Evolutionary conservation across 2,797 vertebrate species (phyloP), one percentile per base, ranked within the genome.

Genomic region (Podargus strigoides): DNA sequence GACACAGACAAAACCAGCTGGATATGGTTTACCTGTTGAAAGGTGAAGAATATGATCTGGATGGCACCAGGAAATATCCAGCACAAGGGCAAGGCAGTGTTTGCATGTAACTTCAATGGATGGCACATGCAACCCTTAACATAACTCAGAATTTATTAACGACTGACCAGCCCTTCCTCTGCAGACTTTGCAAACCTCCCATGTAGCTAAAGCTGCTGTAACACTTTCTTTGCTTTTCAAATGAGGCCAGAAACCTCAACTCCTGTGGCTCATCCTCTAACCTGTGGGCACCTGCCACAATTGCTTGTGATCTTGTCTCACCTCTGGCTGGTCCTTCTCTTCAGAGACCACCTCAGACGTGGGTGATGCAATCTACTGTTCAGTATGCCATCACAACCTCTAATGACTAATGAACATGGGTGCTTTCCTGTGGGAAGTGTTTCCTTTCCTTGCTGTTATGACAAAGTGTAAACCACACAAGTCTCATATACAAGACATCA

Each of bases 81-180:
- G 21, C 0, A 0, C 12, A 73, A 49, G 2, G 5, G 10, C 0
- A 0, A 83, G 14, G n/a, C 24, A 49, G 11, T 4, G 14, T 20
- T 49, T 46, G 28, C 9, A 11, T 3, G 0, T 6, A 42, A 37
- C 24, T 44, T 34, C 28, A 32, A 39, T 2, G 28, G 14, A 32
- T 1, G 10, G 15, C 21, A 62, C 0, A 0, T 7, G 4, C 21
- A 39, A 41, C 28, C 26, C 12, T 28, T 32, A 79, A n/a, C 0
- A 5, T 21, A 44, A 56, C n/a, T 52, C n/a, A 46, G 39, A 73
- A 58, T 26, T 18, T 42, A 14, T 16, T 55, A 17, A 24, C 60
- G n/a, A 41, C n/a, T 17, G 14, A 17, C 32, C 26, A 72, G 24
- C 8, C 39, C 19, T 41, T 79, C 32, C 53, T 21, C 63, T 59